Evolutionary conservation across 2,888 invertebrate genomes (phyloP), one percentile per base, ranked within the genome.

Genomic region (Acanthococcus lagerstroemiae): DNA sequence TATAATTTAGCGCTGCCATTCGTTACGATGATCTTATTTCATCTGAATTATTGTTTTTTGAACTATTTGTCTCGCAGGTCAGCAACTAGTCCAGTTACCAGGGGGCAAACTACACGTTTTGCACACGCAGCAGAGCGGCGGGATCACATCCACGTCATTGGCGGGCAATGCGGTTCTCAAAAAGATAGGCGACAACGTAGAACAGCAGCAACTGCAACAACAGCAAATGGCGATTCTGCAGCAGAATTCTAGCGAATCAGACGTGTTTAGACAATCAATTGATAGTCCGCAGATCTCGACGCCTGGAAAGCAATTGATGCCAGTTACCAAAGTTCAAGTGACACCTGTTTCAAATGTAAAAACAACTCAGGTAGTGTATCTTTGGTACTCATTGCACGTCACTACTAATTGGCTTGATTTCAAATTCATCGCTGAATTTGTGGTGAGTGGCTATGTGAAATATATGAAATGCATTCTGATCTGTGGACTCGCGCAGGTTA

Each of bases 1-100:
- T 2, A n/a, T n/a, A n/a, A n/a, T n/a, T n/a, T n/a, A n/a, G n/a
- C n/a, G n/a, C n/a, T n/a, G n/a, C n/a, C n/a, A n/a, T n/a, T n/a
- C n/a, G n/a, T n/a, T n/a, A n/a, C n/a, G n/a, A n/a, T n/a, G n/a
- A n/a, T n/a, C n/a, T n/a, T n/a, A n/a, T n/a, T n/a, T n/a, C n/a
- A n/a, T n/a, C n/a, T n/a, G n/a, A n/a, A n/a, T n/a, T n/a, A n/a
- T n/a, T n/a, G n/a, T n/a, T n/a, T n/a, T n/a, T n/a, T n/a, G n/a
- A n/a, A n/a, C n/a, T n/a, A n/a, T n/a, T n/a, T n/a, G n/a, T 57
- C 56, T 46, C 69, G 74, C 76, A 74, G 80, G 80, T 67, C 95
- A 95, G 74, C 94, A 95, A 74, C 79, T 95, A 66, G 86, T 95
- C 50, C 90, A 94, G 75, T 87, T 93, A 83, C 88, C 94, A 0